Evolutionary conservation across 2,888 invertebrate genomes (phyloP), one percentile per base, ranked within the genome.

Genomic region (Scotopteryx bipunctaria): DNA sequence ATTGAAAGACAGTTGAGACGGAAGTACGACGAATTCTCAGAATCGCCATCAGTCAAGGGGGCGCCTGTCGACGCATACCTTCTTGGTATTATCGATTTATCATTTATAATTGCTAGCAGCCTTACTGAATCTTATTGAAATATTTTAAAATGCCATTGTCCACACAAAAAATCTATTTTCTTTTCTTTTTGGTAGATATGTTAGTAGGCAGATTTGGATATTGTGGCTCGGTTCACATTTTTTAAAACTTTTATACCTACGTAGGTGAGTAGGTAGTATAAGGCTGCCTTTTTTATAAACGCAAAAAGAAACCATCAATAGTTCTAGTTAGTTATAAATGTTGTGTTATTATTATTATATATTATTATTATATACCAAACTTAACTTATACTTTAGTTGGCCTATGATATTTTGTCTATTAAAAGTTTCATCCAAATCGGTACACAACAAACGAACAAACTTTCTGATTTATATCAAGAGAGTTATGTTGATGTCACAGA

Each of bases 1-100:
- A n/a, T n/a, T 19, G 3, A 19, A 19, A 5, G 3, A 0, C 17
- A 11, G 15, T 29, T 27, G n/a, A 6, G 8, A 2, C 5, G 16
- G 29, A 33, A 44, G 27, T 15, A 6, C 31, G 3, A 17, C 15
- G 13, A 57, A 61, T 73, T 79, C 77, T 67, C 19, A 43, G 77
- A 76, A 82, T 63, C 53, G 61, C 62, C 67, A 74, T 79, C 74
- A 80, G 79, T 73, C 75, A 75, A 70, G 69, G 67, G 67, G 80
- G 73, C 81, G 78, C 74, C 76, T 55, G 57, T 42, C 60, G 48
- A 36, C 53, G 6, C 8, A 15, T 9, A 23, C 9, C 11, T 11
- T 23, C 23, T 9, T 23, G 29, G 6, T 29, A 17, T 14, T 59
- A 81, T 81, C 71, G 79, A 81, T 81, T 29, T 25, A 15, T 2